Evolutionary conservation across 1,140 invertebrate genomes (phyloP).

Genomic region (Watersipora subatra): DNA sequence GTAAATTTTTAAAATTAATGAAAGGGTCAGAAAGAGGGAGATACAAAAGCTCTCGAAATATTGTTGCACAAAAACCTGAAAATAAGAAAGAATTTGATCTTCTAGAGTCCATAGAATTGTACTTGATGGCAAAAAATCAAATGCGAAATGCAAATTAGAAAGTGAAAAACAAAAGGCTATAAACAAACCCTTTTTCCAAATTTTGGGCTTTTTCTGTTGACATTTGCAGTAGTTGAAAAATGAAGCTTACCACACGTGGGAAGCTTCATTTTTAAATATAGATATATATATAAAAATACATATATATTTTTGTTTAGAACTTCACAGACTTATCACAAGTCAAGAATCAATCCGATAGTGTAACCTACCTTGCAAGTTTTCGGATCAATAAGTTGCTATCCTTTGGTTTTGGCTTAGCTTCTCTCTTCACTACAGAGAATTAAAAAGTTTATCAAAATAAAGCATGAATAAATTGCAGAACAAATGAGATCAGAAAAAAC

Average conservation of each 20-base stretch:
- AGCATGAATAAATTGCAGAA: too few species aligned
- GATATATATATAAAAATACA: too few species aligned
- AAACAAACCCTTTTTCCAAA: too few species aligned
- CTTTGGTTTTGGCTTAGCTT: not conserved
- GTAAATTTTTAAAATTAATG: too few species aligned
- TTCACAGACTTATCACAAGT: too few species aligned
- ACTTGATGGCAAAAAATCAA: not conserved
- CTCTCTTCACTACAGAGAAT: not conserved
- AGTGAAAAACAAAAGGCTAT: too few species aligned
- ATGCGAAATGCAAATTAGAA: not conserved
- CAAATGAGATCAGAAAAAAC: not conserved
- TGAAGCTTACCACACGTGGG: not conserved
- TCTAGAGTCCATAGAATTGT: not conserved
- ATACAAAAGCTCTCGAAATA: too few species aligned
- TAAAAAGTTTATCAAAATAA: not conserved
- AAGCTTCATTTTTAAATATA: not conserved
- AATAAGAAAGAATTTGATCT: not conserved
- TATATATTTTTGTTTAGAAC: too few species aligned
- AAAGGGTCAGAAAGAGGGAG: too few species aligned
- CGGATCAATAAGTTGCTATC: not conserved
- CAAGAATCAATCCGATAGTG: not conserved
- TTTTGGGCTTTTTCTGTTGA: not conserved
- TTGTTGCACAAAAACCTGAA: not conserved
- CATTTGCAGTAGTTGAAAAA: not conserved
- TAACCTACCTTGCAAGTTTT: not conserved